These are phyloP conservation scores for Aporophyla lueneburgensis DNA, from an alignment of 2,888 invertebrate species.

Conservation along the genomic window DNA sequence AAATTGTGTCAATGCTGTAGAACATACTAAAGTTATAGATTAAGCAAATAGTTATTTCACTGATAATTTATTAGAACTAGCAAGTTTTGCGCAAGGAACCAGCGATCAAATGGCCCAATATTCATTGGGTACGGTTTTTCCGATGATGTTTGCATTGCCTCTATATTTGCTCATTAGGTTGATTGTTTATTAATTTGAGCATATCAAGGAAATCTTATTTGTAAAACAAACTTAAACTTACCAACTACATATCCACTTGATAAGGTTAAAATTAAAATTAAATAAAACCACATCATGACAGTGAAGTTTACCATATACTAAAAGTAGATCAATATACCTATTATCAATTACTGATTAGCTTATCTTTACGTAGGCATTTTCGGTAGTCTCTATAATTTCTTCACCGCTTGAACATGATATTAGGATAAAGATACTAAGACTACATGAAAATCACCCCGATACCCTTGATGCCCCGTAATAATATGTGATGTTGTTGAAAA, in stretches of 20 bases:
- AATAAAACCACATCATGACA: constrained; percentile 66
- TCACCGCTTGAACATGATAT: constrained; percentile 6
- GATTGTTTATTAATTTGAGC: constrained; percentile 2
- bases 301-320: constrained; percentile 50
- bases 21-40: constrained; percentile 19
- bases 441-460: background rate
- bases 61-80: background rate
- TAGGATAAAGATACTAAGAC: background rate
- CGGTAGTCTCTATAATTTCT: constrained; percentile 8
- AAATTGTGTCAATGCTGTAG: constrained; percentile 32
- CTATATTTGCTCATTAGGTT: background rate
- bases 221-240: constrained; percentile 47
- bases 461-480: background rate
- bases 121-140: background rate
- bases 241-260: constrained; percentile 66
- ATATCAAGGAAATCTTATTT: background rate
- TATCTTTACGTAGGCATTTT: constrained; percentile 54
- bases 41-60: background rate
- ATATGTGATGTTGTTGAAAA: background rate
- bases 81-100: background rate
- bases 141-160: background rate
- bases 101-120: background rate
- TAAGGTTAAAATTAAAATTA: constrained; percentile 64
- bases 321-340: constrained; percentile 40
- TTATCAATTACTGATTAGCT: constrained; percentile 56